Percentiles rank a stretch among this genome's conserved stretches.
Conservation (phyloP, 2,113 vertebrate species). For the Naja naja region DNA sequence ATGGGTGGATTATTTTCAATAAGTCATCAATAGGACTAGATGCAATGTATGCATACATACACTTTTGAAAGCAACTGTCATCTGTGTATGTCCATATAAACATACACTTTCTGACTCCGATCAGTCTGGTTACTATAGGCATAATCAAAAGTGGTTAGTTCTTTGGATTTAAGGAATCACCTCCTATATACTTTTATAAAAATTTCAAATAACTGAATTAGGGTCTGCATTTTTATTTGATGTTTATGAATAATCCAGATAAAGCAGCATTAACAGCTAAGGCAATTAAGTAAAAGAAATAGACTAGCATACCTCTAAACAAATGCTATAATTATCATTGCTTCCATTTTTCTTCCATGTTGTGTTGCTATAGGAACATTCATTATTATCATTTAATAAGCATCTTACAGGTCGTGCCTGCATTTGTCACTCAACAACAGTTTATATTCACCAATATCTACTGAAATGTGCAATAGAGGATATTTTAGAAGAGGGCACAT, state of each 20-base stretch:
- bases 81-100: neutral
- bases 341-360: constrained; percentile 10
- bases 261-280: neutral
- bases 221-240: neutral
- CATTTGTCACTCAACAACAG: neutral
- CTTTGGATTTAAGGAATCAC: too few species aligned
- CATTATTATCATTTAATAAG: neutral
- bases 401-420: neutral
- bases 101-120: neutral
- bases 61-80: neutral
- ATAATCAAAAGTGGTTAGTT: neutral
- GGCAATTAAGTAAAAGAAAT: neutral
- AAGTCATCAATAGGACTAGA: neutral
- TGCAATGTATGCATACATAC: neutral
- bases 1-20: neutral
- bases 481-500: neutral
- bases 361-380: constrained; percentile 57
- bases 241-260: neutral
- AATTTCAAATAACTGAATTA: neutral
- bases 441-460: neutral
- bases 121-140: neutral
- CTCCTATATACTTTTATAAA: neutral
- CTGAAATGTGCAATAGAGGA: neutral
- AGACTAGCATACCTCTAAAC: neutral
- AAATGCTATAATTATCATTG: constrained; percentile 10